A percentile compares a stretch with the other conserved stretches of the same genome.
Conservation (phyloP, 2,113 vertebrate species). For the Ardeotis arabs region DNA sequence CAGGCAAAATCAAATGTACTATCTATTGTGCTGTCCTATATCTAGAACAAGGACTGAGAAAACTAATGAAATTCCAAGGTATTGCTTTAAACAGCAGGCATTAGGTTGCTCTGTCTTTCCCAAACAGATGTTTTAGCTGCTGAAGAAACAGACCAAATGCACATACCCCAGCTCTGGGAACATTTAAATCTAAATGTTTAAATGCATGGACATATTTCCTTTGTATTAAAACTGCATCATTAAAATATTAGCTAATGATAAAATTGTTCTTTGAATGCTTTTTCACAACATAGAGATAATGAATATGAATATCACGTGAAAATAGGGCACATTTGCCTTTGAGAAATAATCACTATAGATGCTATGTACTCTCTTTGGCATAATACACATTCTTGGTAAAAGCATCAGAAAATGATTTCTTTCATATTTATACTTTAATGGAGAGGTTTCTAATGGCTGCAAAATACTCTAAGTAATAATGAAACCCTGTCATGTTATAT, state of each 20-base stretch:
- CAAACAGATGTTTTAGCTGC: neutral
- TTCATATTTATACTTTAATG: neutral
- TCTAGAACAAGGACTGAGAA: neutral
- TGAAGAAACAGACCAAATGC: neutral
- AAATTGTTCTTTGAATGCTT: neutral
- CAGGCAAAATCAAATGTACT: neutral
- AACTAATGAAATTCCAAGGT: neutral
- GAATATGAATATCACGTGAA: neutral
- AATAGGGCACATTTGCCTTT: neutral
- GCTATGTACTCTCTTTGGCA: neutral
- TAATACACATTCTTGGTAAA: neutral
- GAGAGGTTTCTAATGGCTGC: neutral
- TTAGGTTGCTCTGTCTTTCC: neutral
- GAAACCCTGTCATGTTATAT: neutral
- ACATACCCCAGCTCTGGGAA: neutral
- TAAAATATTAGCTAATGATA: neutral
- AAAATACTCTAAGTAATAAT: neutral
- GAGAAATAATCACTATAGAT: neutral
- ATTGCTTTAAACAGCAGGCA: neutral
- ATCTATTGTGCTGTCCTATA: neutral
- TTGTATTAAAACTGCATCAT: neutral
- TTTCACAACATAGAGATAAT: neutral
- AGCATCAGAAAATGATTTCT: neutral
- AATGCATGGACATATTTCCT: neutral
- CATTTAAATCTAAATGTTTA: neutral